phyloP scores from a whole-genome alignment of 2,113 vertebrate genomes.

The Cyanoderma ruficeps region DNA sequence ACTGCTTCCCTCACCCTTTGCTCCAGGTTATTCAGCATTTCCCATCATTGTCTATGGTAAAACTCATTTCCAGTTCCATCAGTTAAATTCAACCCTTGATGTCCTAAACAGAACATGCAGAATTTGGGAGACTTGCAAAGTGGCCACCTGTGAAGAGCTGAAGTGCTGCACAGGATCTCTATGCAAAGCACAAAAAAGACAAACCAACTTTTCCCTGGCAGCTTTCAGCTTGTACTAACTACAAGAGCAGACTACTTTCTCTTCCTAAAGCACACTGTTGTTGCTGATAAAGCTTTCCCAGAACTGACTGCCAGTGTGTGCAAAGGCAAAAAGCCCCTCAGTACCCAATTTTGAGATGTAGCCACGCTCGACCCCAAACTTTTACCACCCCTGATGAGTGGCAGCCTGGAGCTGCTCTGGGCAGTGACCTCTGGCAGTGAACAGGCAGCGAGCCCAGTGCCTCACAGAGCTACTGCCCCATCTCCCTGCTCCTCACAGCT shows the following conservation, averaged over 20 bases:
- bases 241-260: neutral
- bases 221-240: neutral
- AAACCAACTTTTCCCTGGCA: neutral
- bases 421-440: neutral
- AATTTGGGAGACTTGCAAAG: neutral
- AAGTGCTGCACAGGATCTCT: neutral
- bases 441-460: neutral
- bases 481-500: neutral
- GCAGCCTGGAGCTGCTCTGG: neutral
- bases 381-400: neutral
- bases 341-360: neutral
- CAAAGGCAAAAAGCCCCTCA: neutral
- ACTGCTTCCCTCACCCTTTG: neutral
- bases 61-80: neutral
- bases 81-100: neutral
- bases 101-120: neutral
- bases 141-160: neutral
- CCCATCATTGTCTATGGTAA: neutral
- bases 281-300: neutral
- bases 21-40: neutral
- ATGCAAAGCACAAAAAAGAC: neutral
- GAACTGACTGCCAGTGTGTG: neutral
- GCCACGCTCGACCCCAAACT: neutral
- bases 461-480: neutral
- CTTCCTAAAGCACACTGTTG: neutral